Conservation (phyloP, 2,113 vertebrate genomes). For the Pardalotus punctatus region DNA sequence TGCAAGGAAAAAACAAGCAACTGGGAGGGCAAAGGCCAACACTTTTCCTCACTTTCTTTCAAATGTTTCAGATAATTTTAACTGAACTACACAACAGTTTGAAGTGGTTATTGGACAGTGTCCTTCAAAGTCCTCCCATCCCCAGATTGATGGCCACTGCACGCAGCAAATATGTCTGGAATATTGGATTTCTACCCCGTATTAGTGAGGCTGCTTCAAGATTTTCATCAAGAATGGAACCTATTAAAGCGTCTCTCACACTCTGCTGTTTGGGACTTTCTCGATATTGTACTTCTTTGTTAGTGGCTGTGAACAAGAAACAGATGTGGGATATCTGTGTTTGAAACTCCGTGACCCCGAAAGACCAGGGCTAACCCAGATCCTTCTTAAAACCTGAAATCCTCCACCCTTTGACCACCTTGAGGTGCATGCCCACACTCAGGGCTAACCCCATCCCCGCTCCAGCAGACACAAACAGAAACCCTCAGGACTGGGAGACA, state of each 20-base stretch:
- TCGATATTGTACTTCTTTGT: conserved; percentile 39
- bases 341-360: conserved; percentile 60
- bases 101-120: neutral
- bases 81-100: neutral
- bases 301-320: conserved; percentile 63
- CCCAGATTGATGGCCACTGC: neutral
- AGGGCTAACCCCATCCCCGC: neutral
- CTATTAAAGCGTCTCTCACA: conserved; percentile 46
- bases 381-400: conserved; percentile 57
- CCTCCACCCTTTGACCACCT: conserved; percentile 34
- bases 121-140: neutral
- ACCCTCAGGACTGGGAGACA: neutral
- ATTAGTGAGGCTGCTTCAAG: conserved; percentile 29
- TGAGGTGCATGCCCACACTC: neutral
- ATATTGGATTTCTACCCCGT: neutral
- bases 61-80: neutral
- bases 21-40: neutral
- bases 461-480: neutral
- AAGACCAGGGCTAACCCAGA: conserved; percentile 53
- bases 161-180: neutral
- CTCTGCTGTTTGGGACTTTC: conserved; percentile 11
- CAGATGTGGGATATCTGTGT: conserved; percentile 64
- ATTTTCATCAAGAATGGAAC: conserved; percentile 65
- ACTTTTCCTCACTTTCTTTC: neutral
- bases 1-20: neutral